Evolutionary conservation across 2,797 vertebrate genomes (phyloP), one percentile per base, ranked within the genome.

Genomic region (Brachymystax lenok): DNA sequence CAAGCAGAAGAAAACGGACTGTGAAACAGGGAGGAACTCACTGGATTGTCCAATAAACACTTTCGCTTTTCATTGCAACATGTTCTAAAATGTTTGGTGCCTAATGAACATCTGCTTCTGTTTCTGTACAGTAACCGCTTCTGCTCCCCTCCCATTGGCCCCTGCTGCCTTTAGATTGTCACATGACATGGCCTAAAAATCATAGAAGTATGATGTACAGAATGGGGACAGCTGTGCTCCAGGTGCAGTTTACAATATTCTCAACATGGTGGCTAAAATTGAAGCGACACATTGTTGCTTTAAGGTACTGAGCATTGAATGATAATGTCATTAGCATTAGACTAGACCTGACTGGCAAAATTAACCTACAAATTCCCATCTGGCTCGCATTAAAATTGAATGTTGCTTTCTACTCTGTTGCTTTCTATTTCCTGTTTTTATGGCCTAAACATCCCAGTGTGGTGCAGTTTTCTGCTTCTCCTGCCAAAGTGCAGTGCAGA

Each of bases 81-180:
- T 24, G 59, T 24, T 63, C 27, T 63, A 24, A 63, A 63, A 63
- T 12, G 21, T 63, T 59, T 63, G 59, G 59, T 63, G 67, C 85
- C 76, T 78, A 83, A 69, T 13, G 82, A 87, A 87, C 84, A 79
- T 76, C 82, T 78, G 82, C 61, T 61, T 88, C 80, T 67, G 77
- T 86, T 88, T 82, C 74, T 90, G 85, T 90, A 83, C 79, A 85
- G 80, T 80, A 76, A 77, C 82, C 80, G 80, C 84, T 85, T 85
- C 88, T 85, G 75, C 83, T 82, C 79, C 16, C 13, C 77, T 77
- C 73, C 56, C 14, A 59, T 79, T 16, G 33, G 28, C 16, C 59
- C 56, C 80, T 5, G 5, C 67, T 76, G 61, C 83, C 81, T 85
- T 84, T 59, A 71, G 7, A 13, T 73, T 64, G 67, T 80, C 82